phyloP scores from a whole-genome alignment of 2,113 vertebrate genomes.

The Macroglossus sobrinus region DNA sequence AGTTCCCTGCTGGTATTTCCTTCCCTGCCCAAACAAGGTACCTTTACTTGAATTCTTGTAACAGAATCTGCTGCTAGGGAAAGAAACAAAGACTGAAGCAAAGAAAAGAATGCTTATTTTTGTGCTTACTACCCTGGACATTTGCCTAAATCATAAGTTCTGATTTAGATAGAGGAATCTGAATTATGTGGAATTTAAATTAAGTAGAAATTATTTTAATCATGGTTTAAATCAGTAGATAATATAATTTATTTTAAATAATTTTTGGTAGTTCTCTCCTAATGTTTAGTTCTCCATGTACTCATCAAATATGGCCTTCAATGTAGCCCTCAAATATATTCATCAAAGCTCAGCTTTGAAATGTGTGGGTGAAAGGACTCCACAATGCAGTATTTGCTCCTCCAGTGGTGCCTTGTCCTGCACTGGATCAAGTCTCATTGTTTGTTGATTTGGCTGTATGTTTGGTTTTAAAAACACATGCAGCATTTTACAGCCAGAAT shows the following conservation, averaged over 20 bases:
- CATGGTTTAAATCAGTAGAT: not conserved
- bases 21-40: not conserved
- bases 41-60: not conserved
- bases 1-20: not conserved
- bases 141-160: not conserved
- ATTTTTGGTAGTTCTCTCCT: not conserved
- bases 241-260: not conserved
- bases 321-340: not conserved
- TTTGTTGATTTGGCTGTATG: not conserved
- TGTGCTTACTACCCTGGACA: not conserved
- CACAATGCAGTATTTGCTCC: not conserved
- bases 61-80: not conserved
- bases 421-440: not conserved
- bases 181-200: not conserved
- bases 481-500: not conserved
- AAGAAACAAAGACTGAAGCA: not conserved
- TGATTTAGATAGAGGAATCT: not conserved
- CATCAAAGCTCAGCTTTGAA: not conserved
- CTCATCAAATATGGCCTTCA: not conserved
- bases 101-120: not conserved
- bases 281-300: not conserved
- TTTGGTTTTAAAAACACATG: not conserved
- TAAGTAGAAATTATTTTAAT: not conserved
- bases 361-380: not conserved
- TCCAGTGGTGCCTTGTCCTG: not conserved